Evolutionary conservation across 2,797 vertebrate species (phyloP).

Genomic region (Lepus townsendii): DNA sequence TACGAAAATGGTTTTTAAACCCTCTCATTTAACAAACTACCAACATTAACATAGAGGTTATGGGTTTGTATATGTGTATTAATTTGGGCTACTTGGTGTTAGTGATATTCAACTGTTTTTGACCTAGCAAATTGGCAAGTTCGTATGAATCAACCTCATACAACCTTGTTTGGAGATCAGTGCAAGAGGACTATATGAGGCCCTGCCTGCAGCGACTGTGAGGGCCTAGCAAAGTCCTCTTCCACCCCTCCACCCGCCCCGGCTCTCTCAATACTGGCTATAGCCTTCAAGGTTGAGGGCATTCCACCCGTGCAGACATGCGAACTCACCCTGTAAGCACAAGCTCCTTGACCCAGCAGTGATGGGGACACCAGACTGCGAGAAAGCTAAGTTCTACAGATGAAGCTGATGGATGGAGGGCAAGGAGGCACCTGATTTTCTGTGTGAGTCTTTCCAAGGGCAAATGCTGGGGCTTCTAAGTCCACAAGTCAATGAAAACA

Average conservation of each 20-base stretch:
- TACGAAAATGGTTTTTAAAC: constrained; percentile 15
- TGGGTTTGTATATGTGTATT: neutral
- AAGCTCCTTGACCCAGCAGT: neutral
- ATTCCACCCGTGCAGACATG: neutral
- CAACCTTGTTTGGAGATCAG: neutral
- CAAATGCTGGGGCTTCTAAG: neutral
- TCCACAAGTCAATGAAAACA: neutral
- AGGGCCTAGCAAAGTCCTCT: neutral
- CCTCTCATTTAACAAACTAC: constrained; percentile 15
- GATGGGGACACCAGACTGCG: neutral
- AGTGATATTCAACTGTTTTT: neutral
- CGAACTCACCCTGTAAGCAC: neutral
- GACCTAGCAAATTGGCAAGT: neutral
- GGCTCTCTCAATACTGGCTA: neutral
- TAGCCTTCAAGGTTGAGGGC: neutral
- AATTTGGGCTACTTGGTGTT: constrained; percentile 1
- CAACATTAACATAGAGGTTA: neutral
- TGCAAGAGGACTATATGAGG: neutral
- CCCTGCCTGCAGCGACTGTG: neutral
- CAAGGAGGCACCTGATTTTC: neutral
- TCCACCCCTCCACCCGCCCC: neutral
- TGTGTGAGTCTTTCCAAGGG: neutral
- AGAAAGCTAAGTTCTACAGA: neutral
- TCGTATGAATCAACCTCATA: neutral
- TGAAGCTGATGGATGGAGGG: neutral